Evolutionary conservation across 2,888 invertebrate species (phyloP).

Genomic region (Chelonus formosanus): DNA sequence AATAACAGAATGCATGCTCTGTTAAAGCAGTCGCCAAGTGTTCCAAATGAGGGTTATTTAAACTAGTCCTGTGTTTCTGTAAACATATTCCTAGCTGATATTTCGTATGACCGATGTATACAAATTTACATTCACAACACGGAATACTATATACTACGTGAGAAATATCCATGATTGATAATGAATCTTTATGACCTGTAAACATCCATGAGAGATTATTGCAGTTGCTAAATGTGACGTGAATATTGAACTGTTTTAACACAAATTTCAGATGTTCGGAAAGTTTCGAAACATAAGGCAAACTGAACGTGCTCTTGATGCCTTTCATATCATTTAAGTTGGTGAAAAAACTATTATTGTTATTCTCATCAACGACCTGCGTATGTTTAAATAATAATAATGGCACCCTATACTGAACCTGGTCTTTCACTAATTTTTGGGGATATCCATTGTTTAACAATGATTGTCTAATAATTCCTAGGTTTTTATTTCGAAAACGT

Average conservation of each 20-base stretch:
- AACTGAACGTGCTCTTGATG: background rate
- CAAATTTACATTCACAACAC: constrained; percentile 24
- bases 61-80: background rate
- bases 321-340: background rate
- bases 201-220: constrained; percentile 25
- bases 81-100: constrained; percentile 2
- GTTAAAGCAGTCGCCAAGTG: constrained; percentile 8
- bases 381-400: background rate
- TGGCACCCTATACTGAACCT: background rate
- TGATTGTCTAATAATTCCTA: constrained; percentile 7
- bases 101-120: constrained; percentile 28
- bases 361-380: background rate
- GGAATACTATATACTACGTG: constrained; percentile 23
- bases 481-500: constrained; percentile 23
- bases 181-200: constrained; percentile 25
- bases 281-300: constrained; percentile 24
- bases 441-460: constrained; percentile 26
- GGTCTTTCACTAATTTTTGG: background rate
- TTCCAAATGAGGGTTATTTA: constrained; percentile 15
- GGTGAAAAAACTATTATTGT: background rate
- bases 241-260: constrained; percentile 10
- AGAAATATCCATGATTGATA: background rate
- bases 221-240: constrained; percentile 19
- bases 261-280: constrained; percentile 16
- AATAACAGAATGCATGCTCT: constrained; percentile 14